Evolutionary conservation across 1,140 invertebrate species (phyloP).

Genomic region (Cepaea nemoralis): DNA sequence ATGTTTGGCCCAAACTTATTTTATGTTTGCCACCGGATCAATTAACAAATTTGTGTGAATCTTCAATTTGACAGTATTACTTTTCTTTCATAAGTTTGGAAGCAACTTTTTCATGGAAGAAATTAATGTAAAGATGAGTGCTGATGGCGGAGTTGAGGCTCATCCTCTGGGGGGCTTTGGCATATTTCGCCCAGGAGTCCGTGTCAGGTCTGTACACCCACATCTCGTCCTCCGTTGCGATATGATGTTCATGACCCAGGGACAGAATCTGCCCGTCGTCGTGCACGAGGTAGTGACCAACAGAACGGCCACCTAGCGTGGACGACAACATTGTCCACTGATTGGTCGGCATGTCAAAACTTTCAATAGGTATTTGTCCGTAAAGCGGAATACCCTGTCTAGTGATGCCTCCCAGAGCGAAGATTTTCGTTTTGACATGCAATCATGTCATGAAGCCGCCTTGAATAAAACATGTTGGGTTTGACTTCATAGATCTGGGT

Average conservation of each 20-base stretch:
- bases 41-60: no score
- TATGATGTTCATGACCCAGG: constrained; percentile 68
- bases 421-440: constrained; percentile 57
- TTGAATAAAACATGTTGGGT: constrained; percentile 67
- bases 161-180: constrained; percentile 66
- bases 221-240: constrained; percentile 69
- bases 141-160: constrained; percentile 65
- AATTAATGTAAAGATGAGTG: constrained; percentile 65
- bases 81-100: constrained; percentile 63
- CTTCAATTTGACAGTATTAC: no score
- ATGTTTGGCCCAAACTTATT: no score
- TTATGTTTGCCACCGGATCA: no score
- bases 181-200: constrained; percentile 65
- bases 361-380: constrained; percentile 69
- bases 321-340: constrained; percentile 69
- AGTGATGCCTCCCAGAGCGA: constrained; percentile 68
- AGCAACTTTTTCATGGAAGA: constrained; percentile 67
- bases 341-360: constrained; percentile 58
- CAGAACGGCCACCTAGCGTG: constrained; percentile 68
- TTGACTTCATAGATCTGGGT: constrained; percentile 58
- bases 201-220: constrained; percentile 64
- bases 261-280: constrained; percentile 64
- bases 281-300: constrained; percentile 68
- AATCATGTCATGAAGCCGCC: constrained; percentile 69
- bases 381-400: constrained; percentile 61